phyloP scores from a whole-genome alignment of 2,888 invertebrate genomes.

The Embidobia sp. region DNA sequence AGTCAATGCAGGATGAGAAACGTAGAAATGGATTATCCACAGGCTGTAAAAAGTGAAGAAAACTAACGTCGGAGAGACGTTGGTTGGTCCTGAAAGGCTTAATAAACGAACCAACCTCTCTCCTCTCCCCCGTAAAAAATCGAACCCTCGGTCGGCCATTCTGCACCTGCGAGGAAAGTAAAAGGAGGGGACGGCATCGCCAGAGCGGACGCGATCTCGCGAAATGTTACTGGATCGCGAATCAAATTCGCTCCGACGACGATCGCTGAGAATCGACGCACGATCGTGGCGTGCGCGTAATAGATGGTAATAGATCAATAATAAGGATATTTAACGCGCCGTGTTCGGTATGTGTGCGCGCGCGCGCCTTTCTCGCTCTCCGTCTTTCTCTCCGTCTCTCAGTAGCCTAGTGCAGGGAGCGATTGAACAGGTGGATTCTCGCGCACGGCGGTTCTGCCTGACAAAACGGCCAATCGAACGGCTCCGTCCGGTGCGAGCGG shows the following conservation, averaged over 20 bases:
- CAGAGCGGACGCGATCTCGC: slow-evolving; percentile 9
- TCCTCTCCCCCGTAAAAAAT: slow-evolving; percentile 40
- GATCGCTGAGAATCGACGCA: slow-evolving; percentile 44
- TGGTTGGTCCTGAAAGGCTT: not conserved
- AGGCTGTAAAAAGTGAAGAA: too few relatives aligned
- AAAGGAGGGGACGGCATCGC: slow-evolving; percentile 26
- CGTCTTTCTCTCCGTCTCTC: slow-evolving; percentile 37
- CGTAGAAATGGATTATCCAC: too few relatives aligned
- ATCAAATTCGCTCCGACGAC: slow-evolving; percentile 30
- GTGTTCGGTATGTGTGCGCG: slow-evolving; percentile 68
- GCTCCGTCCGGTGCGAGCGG: not conserved
- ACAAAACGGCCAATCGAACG: slow-evolving; percentile 12
- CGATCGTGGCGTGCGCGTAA: slow-evolving; percentile 53
- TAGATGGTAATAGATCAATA: slow-evolving; percentile 79
- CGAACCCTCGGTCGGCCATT: slow-evolving; percentile 52
- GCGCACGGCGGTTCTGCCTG: slow-evolving; percentile 23
- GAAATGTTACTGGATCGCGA: slow-evolving; percentile 28
- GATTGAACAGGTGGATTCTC: slow-evolving; percentile 39
- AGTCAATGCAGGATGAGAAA: too few relatives aligned
- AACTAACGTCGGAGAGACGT: too few relatives aligned
- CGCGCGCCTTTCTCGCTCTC: slow-evolving; percentile 51
- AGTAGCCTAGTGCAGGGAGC: slow-evolving; percentile 40
- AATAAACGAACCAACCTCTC: slow-evolving; percentile 30
- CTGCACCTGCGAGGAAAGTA: slow-evolving; percentile 29
- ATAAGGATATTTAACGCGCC: slow-evolving; percentile 80